A percentile compares a stretch with the other conserved stretches of the same genome.
These are phyloP conservation scores for Anarhynchus alexandrinus DNA, from an alignment of 2,113 vertebrate genomes.

Conservation along the genomic window DNA sequence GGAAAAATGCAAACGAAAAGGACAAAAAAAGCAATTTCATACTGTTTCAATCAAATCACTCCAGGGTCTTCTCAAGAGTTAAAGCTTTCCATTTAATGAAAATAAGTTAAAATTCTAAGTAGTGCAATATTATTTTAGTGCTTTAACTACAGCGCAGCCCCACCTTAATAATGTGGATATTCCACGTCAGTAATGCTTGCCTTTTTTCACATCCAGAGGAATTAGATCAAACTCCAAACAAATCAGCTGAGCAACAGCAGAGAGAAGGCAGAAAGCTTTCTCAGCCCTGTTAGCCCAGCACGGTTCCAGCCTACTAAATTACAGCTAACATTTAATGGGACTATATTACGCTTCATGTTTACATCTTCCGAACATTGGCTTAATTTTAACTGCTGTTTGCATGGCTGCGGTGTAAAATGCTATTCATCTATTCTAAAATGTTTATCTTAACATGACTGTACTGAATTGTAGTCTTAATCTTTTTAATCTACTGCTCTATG, in stretches of 20 bases:
- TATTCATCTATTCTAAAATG: not conserved
- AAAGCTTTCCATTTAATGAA: not conserved
- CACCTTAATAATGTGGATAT: not conserved
- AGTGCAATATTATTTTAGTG: not conserved
- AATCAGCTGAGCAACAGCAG: not conserved
- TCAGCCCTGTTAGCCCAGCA: not conserved
- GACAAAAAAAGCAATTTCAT: not conserved
- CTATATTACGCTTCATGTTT: not conserved
- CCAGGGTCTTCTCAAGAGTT: not conserved
- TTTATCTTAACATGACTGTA: not conserved
- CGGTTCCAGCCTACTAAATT: not conserved
- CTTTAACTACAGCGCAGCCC: not conserved
- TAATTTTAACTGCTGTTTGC: not conserved
- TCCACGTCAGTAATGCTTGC: not conserved
- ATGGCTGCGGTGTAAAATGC: not conserved
- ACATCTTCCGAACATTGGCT: not conserved
- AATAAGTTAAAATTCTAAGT: not conserved
- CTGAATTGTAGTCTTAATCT: not conserved
- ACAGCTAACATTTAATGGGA: not conserved
- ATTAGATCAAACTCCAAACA: not conserved
- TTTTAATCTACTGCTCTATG: not conserved
- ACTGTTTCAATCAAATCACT: not conserved
- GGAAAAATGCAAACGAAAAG: not conserved
- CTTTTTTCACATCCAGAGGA: not conserved
- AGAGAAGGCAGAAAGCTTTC: not conserved